Base-by-base conservation (phyloP, 2,113 vertebrate species). In the Antennarius striatus region DNA sequence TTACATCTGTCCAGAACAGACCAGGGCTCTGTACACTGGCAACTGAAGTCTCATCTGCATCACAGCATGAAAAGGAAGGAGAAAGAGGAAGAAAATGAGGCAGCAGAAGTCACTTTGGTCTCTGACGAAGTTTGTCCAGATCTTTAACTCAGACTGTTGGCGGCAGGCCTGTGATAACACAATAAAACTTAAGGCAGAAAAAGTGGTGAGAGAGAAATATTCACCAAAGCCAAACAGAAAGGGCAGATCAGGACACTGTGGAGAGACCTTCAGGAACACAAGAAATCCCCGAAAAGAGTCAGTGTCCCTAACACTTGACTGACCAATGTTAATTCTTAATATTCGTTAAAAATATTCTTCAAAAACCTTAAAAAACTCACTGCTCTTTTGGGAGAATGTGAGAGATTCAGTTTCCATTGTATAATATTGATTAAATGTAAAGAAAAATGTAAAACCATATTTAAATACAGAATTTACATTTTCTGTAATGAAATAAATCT, bases 1-100 rank as follows among this genome's bases (percentile, higher is more conserved):
- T 77, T 77, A 50, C 4, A 65, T 78, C 81, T 77, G 75, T 61
- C 54, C 47, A 67, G 69, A 84, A 82, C 82, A 89, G 75, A 89
- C 64, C 45, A 1, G 13, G 56, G 75, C 88, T 87, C 85, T 86
- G 84, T 84, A 56, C 43, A 54, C 71, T 50, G 56, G 65, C 68
- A 63, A 79, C 71, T 29, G 61, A 22, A 40, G 52, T 46, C 50
- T 59, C 66, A 68, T 65, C 67, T 73, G 45, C 62, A 85, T 80
- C 73, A 66, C 59, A 59, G 65, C 43, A 43, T 59, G 52, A 66
- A 59, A 5, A 43, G 28, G 62, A 71, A 36, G 15, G 46, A 11
- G 46, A 40, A 2, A 73, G 22, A 43, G 8, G 15, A 50, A 32
- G 53, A 58, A 56, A 58, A 57, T n/a, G 45, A 56, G 51, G 14